Conservation (phyloP, 2,888 invertebrate genomes). For the Eustalomyia histrio region DNA sequence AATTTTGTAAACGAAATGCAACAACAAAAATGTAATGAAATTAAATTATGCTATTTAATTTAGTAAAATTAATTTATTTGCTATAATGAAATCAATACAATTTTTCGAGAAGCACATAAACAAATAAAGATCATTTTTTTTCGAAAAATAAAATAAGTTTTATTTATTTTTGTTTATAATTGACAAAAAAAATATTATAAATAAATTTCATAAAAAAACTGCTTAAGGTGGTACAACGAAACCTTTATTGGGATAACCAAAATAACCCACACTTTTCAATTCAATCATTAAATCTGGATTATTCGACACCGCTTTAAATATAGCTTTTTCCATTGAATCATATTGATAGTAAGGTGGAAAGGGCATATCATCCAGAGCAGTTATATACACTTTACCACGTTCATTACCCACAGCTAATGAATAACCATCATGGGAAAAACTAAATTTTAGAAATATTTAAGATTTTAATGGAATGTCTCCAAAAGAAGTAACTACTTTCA, state of each 20-base stretch:
- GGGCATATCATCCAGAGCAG: conserved; percentile 87
- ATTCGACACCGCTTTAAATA: conserved; percentile 84
- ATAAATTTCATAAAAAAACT: not conserved
- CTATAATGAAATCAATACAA: conserved; percentile 5
- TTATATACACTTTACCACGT: conserved; percentile 84
- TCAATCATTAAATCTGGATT: conserved; percentile 83
- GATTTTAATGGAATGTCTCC: not conserved
- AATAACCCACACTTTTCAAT: conserved; percentile 81
- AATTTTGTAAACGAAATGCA: not conserved
- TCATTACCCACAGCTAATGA: conserved; percentile 86
- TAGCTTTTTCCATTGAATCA: conserved; percentile 83
- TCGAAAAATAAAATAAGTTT: no score
- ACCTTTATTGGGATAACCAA: conserved; percentile 71
- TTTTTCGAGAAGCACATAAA: not conserved
- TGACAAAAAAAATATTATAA: not conserved
- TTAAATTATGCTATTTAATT: not conserved
- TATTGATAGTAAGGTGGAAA: conserved; percentile 86
- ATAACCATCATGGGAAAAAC: conserved; percentile 85
- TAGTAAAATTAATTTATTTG: conserved; percentile 15
- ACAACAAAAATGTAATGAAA: not conserved
- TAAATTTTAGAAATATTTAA: conserved; percentile 62
- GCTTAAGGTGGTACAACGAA: conserved; percentile 32
- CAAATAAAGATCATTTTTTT: not conserved
- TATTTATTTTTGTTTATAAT: not conserved
- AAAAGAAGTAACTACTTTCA: no score